A percentile compares a stretch with the other conserved stretches of the same genome.
phyloP scores from a whole-genome alignment of 2,113 vertebrate genomes.

The Pachyramphus minor region DNA sequence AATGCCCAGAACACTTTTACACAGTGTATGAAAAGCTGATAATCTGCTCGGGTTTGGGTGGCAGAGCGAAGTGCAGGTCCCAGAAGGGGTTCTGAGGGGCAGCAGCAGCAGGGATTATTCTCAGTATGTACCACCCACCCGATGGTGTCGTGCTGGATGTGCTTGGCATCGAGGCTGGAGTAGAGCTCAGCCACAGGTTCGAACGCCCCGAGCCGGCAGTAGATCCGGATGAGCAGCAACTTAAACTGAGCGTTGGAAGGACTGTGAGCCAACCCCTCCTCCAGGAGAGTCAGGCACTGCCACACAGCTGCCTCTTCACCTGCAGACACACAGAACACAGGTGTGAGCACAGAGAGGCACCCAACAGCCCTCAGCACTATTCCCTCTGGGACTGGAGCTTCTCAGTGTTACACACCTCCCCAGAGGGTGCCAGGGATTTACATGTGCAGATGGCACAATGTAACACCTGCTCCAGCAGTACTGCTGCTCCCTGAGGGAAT shows the following conservation, averaged over 20 bases:
- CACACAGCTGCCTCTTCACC: conserved; percentile 87
- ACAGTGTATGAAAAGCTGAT: fast-evolving
- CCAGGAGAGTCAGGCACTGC: conserved; percentile 85
- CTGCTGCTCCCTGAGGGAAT: neutral
- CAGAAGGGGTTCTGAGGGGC: neutral
- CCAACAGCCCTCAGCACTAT: fast-evolving
- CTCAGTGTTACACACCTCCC: neutral
- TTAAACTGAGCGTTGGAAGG: conserved; percentile 97
- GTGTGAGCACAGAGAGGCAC: neutral
- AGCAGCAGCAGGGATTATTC: conserved; percentile 31
- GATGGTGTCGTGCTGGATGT: conserved; percentile 98
- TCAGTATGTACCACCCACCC: conserved; percentile 85
- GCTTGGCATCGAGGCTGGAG: conserved; percentile 94
- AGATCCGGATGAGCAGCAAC: conserved; percentile 94
- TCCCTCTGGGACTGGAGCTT: neutral
- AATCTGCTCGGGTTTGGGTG: neutral
- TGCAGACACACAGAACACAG: conserved; percentile 50
- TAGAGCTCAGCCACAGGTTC: conserved; percentile 95
- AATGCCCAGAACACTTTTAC: neutral
- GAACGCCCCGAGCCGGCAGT: conserved; percentile 91
- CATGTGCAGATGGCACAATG: fast-evolving
- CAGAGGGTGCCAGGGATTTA: neutral
- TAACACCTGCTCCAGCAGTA: neutral
- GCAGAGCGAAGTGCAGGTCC: neutral
- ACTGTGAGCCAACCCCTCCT: conserved; percentile 88